Conservation (phyloP, 2,888 invertebrate species). For the Aricia artaxerxes region DNA sequence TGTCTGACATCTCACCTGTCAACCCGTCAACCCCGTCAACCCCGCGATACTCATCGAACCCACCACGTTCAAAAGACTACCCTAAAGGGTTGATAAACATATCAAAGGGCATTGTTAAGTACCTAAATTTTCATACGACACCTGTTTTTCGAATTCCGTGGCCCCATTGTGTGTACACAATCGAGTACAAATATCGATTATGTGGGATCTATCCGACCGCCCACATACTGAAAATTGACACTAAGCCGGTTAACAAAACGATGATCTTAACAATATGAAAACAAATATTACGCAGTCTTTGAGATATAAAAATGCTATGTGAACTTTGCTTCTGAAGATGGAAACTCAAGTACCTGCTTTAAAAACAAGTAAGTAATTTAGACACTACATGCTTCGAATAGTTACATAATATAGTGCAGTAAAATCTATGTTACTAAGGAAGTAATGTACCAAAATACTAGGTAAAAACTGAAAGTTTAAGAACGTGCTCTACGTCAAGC, state of each 20-base stretch:
- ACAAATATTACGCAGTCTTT: not conserved
- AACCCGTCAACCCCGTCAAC: conserved; percentile 72
- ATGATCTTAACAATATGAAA: not conserved
- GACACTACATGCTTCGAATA: not conserved
- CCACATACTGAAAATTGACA: conserved; percentile 21
- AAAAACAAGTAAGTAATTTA: not conserved
- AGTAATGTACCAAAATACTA: not conserved
- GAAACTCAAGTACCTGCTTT: not conserved
- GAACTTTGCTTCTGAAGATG: not conserved
- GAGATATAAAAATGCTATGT: not conserved
- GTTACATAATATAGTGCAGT: not conserved
- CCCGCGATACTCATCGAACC: conserved; percentile 70
- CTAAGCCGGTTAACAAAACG: conserved; percentile 3
- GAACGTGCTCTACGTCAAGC: not conserved
- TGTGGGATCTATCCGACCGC: conserved; percentile 40
- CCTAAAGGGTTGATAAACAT: conserved; percentile 77
- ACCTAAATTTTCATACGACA: conserved; percentile 55
- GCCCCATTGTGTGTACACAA: conserved; percentile 65
- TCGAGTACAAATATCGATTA: conserved; percentile 68
- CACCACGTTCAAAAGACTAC: conserved; percentile 59
- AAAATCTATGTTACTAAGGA: not conserved
- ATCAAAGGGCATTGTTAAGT: conserved; percentile 62
- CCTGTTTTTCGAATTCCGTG: conserved; percentile 70
- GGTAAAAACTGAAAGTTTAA: not conserved
- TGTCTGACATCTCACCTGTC: conserved; percentile 78